Evolutionary conservation across 1,140 invertebrate species (phyloP), one percentile per base, ranked within the genome.

Genomic region (Luehdorfia chinensis): DNA sequence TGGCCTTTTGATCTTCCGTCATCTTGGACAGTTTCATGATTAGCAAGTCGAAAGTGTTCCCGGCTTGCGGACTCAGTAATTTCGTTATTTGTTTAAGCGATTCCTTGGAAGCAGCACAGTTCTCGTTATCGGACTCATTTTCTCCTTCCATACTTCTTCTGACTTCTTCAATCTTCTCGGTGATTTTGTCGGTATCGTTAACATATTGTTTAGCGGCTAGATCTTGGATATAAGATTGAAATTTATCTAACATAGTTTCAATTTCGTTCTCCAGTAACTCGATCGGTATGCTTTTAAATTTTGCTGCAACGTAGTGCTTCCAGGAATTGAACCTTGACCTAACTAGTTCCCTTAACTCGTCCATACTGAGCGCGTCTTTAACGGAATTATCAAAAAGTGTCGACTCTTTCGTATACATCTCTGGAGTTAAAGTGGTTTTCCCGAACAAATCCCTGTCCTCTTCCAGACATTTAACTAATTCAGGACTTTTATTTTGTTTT

Each of bases 11-110:
- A 8, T 81, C 77, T 28, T 68, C 64, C 0, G 72, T 63, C 64
- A 84, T 66, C 47, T 73, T 66, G 0, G 77, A 72, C 4, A 81
- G 36, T 43, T 81, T 76, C 73, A 83, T 84, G 18, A 85, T 67
- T 0, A 84, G 52, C 8, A 84, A 47, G 49, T 85, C 81, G 25
- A 85, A 67, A 0, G 77, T 80, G 36, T 77, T 76, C 0, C 74
- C 72, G 0, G 72, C 67, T 0, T 72, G 75, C 0, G 71, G 68
- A 25, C 69, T 75, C 0, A 84, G 33, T 13, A 83, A 25, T 46
- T 76, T 80, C 0, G 71, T 73, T 9, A 81, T 76, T 15, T 75
- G 65, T 51, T 70, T 75, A 0, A 78, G 32, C 0, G 69, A 69
- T 30, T 77, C 76, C 19, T 73, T 71, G 0, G 69, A 69, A 1